Conservation (phyloP, 1,140 invertebrate genomes). For the Aethina tumida region DNA sequence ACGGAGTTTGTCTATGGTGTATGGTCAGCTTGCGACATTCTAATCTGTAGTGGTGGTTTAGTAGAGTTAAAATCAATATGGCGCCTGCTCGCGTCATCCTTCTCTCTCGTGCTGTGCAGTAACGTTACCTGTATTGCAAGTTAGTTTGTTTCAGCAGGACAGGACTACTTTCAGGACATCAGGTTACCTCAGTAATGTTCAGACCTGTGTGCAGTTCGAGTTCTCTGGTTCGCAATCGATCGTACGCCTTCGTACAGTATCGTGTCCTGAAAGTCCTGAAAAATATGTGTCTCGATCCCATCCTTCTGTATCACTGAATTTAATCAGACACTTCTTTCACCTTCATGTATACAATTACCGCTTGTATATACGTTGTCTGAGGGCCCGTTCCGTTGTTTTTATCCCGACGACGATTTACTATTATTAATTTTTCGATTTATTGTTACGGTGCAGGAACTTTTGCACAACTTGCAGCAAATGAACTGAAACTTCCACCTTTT, state of each 20-base stretch:
- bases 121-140: slow-evolving; percentile 27
- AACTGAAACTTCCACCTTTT: no score
- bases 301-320: slow-evolving; percentile 20
- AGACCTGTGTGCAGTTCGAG: slow-evolving; percentile 21
- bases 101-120: slow-evolving; percentile 26
- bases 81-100: slow-evolving; percentile 31
- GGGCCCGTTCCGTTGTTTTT: slow-evolving; percentile 1
- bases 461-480: no score
- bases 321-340: slow-evolving; percentile 16
- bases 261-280: slow-evolving; percentile 22
- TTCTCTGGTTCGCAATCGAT: slow-evolving; percentile 28
- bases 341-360: slow-evolving; percentile 1
- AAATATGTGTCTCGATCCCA: slow-evolving; percentile 22
- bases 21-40: slow-evolving; percentile 24
- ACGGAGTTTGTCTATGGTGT: no score
- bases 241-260: slow-evolving; percentile 23
- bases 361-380: slow-evolving; percentile 2
- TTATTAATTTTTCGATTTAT: slow-evolving; percentile 1
- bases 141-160: slow-evolving; percentile 21
- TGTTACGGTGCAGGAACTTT: neutral
- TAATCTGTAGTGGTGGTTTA: slow-evolving; percentile 24
- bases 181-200: slow-evolving; percentile 29
- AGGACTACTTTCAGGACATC: no score
- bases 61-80: slow-evolving; percentile 35
- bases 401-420: neutral